These are phyloP conservation scores for Zosterops japonicus DNA, from an alignment of 2,113 vertebrate genomes.

Conservation along the genomic window DNA sequence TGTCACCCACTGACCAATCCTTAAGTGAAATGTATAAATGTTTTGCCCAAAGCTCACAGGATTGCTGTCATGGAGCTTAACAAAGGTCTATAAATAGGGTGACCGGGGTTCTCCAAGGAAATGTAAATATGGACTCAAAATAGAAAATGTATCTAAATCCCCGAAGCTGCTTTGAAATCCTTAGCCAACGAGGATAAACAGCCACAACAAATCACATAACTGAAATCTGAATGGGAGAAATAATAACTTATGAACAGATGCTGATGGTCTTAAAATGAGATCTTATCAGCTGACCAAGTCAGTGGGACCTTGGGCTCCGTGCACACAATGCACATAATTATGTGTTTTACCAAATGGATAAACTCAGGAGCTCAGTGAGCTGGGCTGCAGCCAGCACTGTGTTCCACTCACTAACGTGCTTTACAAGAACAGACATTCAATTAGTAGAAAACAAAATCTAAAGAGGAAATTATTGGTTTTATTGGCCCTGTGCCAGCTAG, in stretches of 20 bases:
- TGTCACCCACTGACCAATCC: neutral
- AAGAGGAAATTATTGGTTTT: conserved; percentile 2
- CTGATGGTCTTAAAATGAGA: conserved; percentile 12
- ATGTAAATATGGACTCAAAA: neutral
- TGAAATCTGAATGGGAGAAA: neutral
- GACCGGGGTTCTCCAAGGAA: neutral
- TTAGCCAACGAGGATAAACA: neutral
- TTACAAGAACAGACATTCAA: conserved; percentile 18
- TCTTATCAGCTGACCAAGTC: neutral
- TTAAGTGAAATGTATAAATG: neutral
- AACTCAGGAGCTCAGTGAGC: neutral
- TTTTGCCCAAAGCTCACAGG: neutral
- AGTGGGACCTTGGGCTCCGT: neutral
- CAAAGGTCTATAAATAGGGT: neutral
- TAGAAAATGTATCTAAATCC: neutral
- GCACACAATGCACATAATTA: neutral
- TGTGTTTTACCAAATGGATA: neutral
- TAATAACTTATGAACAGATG: neutral
- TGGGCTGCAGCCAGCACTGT: neutral
- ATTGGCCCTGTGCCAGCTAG: neutral
- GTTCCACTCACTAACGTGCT: neutral
- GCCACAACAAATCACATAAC: neutral
- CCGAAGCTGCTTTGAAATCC: neutral
- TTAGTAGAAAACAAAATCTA: conserved; percentile 32
- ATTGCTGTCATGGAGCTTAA: neutral